phyloP scores from a whole-genome alignment of 2,888 invertebrate species.

The Drosophila affinis region DNA sequence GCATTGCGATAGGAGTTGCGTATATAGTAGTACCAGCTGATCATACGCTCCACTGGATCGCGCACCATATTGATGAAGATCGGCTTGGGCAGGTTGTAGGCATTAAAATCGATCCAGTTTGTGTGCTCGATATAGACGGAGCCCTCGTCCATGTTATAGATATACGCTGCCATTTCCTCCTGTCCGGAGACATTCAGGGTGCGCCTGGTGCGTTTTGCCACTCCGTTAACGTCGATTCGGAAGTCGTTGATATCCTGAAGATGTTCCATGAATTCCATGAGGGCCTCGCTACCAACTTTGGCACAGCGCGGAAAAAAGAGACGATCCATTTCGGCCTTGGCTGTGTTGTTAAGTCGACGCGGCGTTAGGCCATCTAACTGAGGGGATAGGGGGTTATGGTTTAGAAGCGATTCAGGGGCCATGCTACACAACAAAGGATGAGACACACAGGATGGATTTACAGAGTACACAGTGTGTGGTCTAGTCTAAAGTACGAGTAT shows the following conservation, averaged over 20 bases:
- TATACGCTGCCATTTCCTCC: conserved; percentile 87
- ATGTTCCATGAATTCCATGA: conserved; percentile 87
- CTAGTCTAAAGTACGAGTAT: conserved; percentile 26
- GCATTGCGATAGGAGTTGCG: conserved; percentile 88
- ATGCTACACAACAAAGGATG: conserved; percentile 50
- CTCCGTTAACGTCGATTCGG: conserved; percentile 85
- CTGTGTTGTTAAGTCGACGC: conserved; percentile 89
- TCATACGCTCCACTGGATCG: conserved; percentile 94
- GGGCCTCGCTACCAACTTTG: conserved; percentile 94
- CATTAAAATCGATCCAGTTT: conserved; percentile 93
- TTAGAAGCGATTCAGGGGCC: conserved; percentile 16
- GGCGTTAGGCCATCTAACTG: conserved; percentile 63
- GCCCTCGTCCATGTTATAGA: conserved; percentile 89
- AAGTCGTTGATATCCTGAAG: conserved; percentile 84
- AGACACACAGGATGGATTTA: conserved; percentile 38
- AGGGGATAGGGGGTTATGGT: conserved; percentile 10
- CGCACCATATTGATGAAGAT: conserved; percentile 94
- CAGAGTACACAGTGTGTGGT: conserved; percentile 31
- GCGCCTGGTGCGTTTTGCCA: conserved; percentile 40
- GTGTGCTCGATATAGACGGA: conserved; percentile 94
- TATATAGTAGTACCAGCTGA: conserved; percentile 95
- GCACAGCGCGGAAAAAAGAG: conserved; percentile 95
- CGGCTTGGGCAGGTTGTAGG: conserved; percentile 90
- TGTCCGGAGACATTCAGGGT: conserved; percentile 87
- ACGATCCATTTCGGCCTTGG: conserved; percentile 89